phyloP scores from a whole-genome alignment of 1,140 invertebrate genomes.

The Heliconius hermathena region DNA sequence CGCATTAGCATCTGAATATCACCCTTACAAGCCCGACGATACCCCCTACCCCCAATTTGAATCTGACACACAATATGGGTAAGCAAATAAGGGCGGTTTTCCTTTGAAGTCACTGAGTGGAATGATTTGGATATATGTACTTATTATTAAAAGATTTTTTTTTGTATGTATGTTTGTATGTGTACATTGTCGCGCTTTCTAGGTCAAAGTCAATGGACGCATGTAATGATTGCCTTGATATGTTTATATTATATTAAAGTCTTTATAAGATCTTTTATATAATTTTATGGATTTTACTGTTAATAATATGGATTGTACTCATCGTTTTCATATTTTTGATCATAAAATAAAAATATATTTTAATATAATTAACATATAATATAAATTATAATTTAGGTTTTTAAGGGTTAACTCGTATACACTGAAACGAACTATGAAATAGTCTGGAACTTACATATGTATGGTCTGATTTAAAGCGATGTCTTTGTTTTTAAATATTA shows the following conservation, averaged over 20 bases:
- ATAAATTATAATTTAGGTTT: too few relatives aligned
- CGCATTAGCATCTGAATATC: conserved; percentile 28
- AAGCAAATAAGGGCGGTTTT: conserved; percentile 29
- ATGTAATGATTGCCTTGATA: background rate
- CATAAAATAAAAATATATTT: too few relatives aligned
- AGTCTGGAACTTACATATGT: too few relatives aligned
- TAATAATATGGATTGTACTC: too few relatives aligned
- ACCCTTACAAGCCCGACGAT: conserved; percentile 8
- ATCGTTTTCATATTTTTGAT: too few relatives aligned
- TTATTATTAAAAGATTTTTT: conserved; percentile 42
- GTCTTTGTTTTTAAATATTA: too few relatives aligned
- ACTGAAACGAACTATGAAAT: too few relatives aligned
- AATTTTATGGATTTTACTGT: background rate
- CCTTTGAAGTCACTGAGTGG: conserved; percentile 17
- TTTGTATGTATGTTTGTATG: conserved; percentile 11
- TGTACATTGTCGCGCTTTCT: conserved; percentile 31
- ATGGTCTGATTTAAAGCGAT: too few relatives aligned
- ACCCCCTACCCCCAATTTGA: conserved; percentile 11
- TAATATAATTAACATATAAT: too few relatives aligned
- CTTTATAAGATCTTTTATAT: background rate
- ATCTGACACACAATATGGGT: conserved; percentile 18
- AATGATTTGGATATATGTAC: conserved; percentile 39
- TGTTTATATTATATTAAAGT: background rate
- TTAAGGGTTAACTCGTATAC: too few relatives aligned
- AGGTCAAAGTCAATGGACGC: conserved; percentile 39